Conservation (phyloP, 2,113 vertebrate genomes). For the Lepisosteus osseus region DNA sequence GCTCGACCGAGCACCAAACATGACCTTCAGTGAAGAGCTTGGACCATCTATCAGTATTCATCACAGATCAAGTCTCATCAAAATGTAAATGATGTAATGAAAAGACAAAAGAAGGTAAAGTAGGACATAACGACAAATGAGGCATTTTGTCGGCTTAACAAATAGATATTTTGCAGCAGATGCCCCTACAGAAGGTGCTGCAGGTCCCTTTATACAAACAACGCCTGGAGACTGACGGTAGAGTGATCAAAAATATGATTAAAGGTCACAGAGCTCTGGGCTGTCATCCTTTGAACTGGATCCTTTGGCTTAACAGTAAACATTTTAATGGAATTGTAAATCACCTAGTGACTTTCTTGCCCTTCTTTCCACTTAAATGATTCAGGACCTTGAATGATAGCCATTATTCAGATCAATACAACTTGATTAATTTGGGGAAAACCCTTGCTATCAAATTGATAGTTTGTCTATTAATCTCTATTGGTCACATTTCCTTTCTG, state of each 20-base stretch:
- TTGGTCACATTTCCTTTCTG: too few species aligned
- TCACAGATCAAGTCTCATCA: constrained; percentile 32
- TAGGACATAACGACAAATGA: constrained; percentile 45
- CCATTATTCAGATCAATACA: too few species aligned
- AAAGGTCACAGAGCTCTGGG: constrained; percentile 21
- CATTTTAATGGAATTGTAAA: constrained; percentile 13
- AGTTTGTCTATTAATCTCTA: too few species aligned
- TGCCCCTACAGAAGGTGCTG: constrained; percentile 42
- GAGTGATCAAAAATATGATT: constrained; percentile 11
- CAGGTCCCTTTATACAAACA: constrained; percentile 31
- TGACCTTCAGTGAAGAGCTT: constrained; percentile 22
- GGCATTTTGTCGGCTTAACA: constrained; percentile 47
- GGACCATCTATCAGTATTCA: constrained; percentile 38
- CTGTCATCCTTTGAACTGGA: neutral
- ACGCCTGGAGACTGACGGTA: constrained; percentile 12
- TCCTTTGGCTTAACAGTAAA: constrained; percentile 16
- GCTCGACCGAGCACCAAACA: neutral
- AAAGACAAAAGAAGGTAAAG: constrained; percentile 41
- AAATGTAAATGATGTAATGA: constrained; percentile 55
- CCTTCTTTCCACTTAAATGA: neutral
- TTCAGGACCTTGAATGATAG: neutral
- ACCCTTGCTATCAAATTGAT: too few species aligned
- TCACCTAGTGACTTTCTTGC: neutral
- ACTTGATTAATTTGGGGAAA: too few species aligned
- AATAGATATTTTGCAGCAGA: constrained; percentile 47